phyloP scores from a whole-genome alignment of 1,140 invertebrate genomes.

The Diorhabda carinulata region DNA sequence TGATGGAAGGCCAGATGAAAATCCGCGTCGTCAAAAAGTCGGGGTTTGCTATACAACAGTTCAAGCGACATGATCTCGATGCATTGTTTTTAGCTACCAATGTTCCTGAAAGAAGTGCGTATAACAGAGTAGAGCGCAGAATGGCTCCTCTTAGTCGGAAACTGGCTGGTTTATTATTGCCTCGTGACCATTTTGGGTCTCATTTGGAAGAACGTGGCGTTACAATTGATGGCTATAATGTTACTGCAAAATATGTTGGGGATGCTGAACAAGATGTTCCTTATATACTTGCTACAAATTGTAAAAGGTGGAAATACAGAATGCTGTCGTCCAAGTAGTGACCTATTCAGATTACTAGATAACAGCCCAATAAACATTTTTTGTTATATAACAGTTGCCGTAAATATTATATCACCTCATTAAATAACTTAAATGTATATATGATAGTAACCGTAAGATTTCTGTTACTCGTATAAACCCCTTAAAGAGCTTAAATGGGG shows the following conservation, averaged over 20 bases:
- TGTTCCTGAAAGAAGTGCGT: conserved; percentile 9
- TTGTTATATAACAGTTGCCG: too few species aligned
- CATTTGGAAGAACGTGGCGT: too few species aligned
- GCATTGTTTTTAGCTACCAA: conserved; percentile 16
- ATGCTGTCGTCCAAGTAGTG: conserved; percentile 19
- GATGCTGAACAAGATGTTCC: too few species aligned
- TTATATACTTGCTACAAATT: conserved; percentile 19
- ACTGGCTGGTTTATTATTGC: too few species aligned
- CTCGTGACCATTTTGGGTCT: too few species aligned
- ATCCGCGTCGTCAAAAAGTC: background rate
- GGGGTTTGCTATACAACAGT: conserved; percentile 5
- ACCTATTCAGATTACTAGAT: conserved; percentile 9
- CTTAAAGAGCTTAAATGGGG: too few species aligned
- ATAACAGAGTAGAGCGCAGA: conserved; percentile 4
- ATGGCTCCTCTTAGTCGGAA: conserved; percentile 5
- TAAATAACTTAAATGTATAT: too few species aligned
- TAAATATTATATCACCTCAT: too few species aligned
- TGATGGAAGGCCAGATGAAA: conserved; percentile 37
- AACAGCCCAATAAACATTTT: too few species aligned
- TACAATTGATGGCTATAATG: conserved; percentile 34
- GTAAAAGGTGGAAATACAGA: conserved; percentile 21
- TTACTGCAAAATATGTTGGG: conserved; percentile 19
- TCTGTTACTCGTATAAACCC: too few species aligned
- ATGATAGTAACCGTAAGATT: too few species aligned
- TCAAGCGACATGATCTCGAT: conserved; percentile 15